phyloP scores from a whole-genome alignment of 2,888 invertebrate species.

The Crocallis elinguaria region DNA sequence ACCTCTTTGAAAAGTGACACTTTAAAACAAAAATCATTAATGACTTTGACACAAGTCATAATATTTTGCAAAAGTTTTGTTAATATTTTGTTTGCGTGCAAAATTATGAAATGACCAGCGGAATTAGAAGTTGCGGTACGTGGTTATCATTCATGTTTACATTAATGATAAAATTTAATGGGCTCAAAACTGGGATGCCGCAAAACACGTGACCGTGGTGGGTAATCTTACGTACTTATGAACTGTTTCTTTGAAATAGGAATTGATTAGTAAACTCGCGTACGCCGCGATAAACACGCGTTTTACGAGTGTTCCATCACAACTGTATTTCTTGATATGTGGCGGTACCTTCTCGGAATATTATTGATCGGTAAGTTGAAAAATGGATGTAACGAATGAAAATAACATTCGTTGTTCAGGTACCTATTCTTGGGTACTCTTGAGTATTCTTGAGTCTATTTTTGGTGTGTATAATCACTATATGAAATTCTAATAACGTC shows the following conservation, averaged over 20 bases:
- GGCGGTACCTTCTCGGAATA: background rate
- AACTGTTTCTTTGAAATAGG: background rate
- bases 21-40: background rate
- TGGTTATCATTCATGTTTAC: background rate
- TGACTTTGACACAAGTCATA: constrained; percentile 5
- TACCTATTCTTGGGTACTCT: background rate
- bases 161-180: background rate
- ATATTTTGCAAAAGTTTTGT: constrained; percentile 6
- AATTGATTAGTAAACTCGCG: constrained; percentile 2
- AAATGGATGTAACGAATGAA: background rate
- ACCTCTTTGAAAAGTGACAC: background rate
- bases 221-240: too few species aligned
- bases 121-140: constrained; percentile 23
- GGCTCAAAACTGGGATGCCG: background rate
- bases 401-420: constrained; percentile 11
- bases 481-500: background rate
- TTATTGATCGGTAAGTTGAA: constrained; percentile 9
- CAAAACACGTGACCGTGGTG: background rate
- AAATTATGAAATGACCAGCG: constrained; percentile 22
- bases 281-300: background rate
- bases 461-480: background rate
- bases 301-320: background rate
- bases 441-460: background rate
- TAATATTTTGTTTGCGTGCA: constrained; percentile 9
- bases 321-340: constrained; percentile 1